Base-by-base conservation (phyloP, 2,888 invertebrate genomes). In the Bellardia bayeri region DNA sequence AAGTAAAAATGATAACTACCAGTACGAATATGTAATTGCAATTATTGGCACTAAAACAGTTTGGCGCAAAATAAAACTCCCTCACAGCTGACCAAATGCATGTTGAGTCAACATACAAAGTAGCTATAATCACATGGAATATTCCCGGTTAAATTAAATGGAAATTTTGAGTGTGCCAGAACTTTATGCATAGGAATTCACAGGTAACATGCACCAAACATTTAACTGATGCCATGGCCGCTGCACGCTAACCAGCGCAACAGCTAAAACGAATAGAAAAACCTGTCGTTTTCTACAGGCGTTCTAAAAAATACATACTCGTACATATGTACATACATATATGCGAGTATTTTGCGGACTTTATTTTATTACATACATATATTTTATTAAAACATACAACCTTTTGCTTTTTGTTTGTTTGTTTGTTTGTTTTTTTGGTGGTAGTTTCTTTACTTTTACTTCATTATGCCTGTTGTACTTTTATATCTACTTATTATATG, bases 21-120 rank as follows among this genome's bases (percentile, higher is more conserved):
- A 45, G 45, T 11, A 23, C 23, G 23, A 23, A 23, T 23, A n/a
- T n/a, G n/a, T n/a, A 45, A 11, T 45, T 45, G 13, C 45, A 45
- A 45, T 45, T 63, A 14, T 63, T 63, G 6, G 33, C 30, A 69
- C 23, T 51, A 8, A n/a, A 69, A 33, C 45, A 13, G 14, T 49
- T 54, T 45, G 23, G 66, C 23, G 45, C 66, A n/a, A 69, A 69
- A 69, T 51, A 69, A 69, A 51, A 33, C 30, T 30, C 33, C n/a
- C 51, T 37, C 51, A 66, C 66, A 69, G 68, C 49, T 69, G 68
- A 51, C 51, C 30, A 45, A 49, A 33, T 14, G 14, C 0, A 54
- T 7, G 51, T n/a, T n/a, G 16, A 5, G 51, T n/a, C 11, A n/a
- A 6, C 51, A 54, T 37, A 14, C 51, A 58, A 58, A 11, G 30